Base-by-base conservation (phyloP, 2,113 vertebrate genomes). In the Balaeniceps rex region DNA sequence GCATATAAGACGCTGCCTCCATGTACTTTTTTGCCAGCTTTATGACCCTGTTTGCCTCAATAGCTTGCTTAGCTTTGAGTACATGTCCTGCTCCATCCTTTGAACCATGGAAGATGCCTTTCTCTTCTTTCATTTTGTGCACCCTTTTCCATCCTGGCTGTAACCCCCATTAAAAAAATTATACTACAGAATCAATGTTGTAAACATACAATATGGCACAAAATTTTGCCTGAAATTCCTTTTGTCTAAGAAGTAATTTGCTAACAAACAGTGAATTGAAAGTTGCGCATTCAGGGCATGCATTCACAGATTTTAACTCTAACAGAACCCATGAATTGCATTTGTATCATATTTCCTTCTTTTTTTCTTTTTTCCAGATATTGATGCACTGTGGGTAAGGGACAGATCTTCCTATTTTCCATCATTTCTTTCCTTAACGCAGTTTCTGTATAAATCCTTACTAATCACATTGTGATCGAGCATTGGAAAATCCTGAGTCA, bases 371-470 rank as follows among this genome's bases (percentile, higher is more conserved):
- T 81, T 47, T 21, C 44, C 91, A 85, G 74, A 57, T 65, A 21
- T 21, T 33, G 51, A 24, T 61, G 78, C 44, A 6, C 2, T 11
- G 49, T 19, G 15, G 84, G 92, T 95, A 96, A 96, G 90, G n/a
- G 46, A 36, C 31, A 89, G n/a, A 83, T 52, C 74, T 94, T 91
- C 80, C 82, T 72, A 11, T 52, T 69, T 57, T 15, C 54, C 25
- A 63, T 61, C 5, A 17, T 58, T 87, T 68, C 49, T 93, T 72
- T 76, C 44, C 57, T 91, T 87, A 85, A 61, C 91, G 66, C 40
- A 46, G 28, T 83, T 96, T 90, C 78, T 28, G 18, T 83, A 46
- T 79, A 90, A 96, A 95, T 91, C 87, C 68, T 80, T 85, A 29
- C 75, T 95, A 88, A 96, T 83, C 87, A 61, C 57, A 58, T 80